Percentiles rank a stretch among this genome's conserved stretches.
Conservation (phyloP, 2,888 invertebrate genomes). For the Drosophila fulvimacula region DNA sequence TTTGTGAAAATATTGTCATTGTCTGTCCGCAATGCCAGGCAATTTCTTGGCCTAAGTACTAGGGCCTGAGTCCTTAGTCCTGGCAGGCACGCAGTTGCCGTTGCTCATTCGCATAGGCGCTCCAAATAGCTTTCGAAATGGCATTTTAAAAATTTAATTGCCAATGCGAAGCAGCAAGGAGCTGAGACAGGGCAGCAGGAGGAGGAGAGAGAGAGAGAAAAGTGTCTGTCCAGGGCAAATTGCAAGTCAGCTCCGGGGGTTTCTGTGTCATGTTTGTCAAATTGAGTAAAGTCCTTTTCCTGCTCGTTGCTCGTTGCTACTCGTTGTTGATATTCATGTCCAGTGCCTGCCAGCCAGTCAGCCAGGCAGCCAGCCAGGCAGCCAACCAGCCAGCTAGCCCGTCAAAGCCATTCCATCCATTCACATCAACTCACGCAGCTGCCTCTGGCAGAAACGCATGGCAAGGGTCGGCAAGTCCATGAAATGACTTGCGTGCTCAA, state of each 20-base stretch:
- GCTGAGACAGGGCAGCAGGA: not conserved
- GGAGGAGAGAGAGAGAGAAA: not conserved
- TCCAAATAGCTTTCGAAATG: slow-evolving; percentile 65
- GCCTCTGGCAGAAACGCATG: slow-evolving; percentile 25
- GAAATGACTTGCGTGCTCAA: slow-evolving; percentile 55
- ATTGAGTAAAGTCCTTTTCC: slow-evolving; percentile 67
- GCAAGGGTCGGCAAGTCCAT: slow-evolving; percentile 35
- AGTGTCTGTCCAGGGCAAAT: slow-evolving; percentile 54
- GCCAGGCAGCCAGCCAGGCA: not conserved
- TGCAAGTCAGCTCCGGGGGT: slow-evolving; percentile 67
- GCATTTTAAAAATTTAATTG: slow-evolving; percentile 75
- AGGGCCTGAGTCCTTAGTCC: not conserved
- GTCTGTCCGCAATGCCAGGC: slow-evolving; percentile 24
- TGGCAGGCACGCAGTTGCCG: slow-evolving; percentile 39
- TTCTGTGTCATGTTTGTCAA: slow-evolving; percentile 79
- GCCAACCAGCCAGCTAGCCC: slow-evolving; percentile 1
- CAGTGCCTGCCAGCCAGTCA: slow-evolving; percentile 15
- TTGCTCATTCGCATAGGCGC: slow-evolving; percentile 54
- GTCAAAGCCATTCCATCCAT: slow-evolving; percentile 27
- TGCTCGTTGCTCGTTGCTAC: slow-evolving; percentile 32
- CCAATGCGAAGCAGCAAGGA: slow-evolving; percentile 24
- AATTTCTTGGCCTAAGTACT: slow-evolving; percentile 11
- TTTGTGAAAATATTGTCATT: slow-evolving; percentile 50
- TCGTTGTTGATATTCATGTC: slow-evolving; percentile 52
- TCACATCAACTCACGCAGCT: slow-evolving; percentile 36